Base-by-base conservation (phyloP, 2,797 vertebrate genomes). In the Scolopax rusticola region DNA sequence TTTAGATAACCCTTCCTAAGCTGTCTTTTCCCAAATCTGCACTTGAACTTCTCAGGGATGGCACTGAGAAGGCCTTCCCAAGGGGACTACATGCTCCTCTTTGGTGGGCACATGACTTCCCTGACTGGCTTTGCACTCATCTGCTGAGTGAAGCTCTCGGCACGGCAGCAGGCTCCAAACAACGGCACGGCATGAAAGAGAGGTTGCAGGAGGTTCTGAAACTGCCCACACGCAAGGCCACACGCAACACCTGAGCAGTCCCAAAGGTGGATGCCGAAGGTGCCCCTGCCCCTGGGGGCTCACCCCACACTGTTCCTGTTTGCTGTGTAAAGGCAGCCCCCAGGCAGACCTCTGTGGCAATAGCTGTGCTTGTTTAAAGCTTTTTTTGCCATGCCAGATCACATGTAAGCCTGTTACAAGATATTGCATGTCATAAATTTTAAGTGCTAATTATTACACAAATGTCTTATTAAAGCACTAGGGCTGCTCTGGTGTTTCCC, bases 11-110 rank as follows among this genome's bases (percentile, higher is more conserved):
- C 16, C 9, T 45, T 80, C 61, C 77, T 51, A 15, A 79, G 84
- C 61, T 41, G n/a, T 15, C 67, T 82, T 50, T 48, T 64, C 61
- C 67, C 61, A 45, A 71, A 45, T 32, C 53, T 33, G 41, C 17
- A 2, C 50, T n/a, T 18, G 36, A 45, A 54, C 11, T 68, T 45
- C 67, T 64, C n/a, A 23, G 50, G 24, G n/a, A 8, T 32, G 24
- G 38, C 17, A 11, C 57, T 56, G 59, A 53, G 15, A 27, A 45
- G 25, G n/a, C 53, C n/a, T 85, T 79, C 36, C 59, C 38, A 25
- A 24, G 32, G 45, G 8, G 3, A 16, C 48, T 41, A 1, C 0
- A 0, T 61, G 50, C 32, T 85, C 33, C 33, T 64, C 0, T 51
- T 33, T 38, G 25, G 4, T 41, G 47, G 47, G 41, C 25, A 17